Percentiles rank a stretch among this genome's conserved stretches.
Conservation (phyloP, 2,888 invertebrate genomes). For the Lepidocyrtoides sp. region DNA sequence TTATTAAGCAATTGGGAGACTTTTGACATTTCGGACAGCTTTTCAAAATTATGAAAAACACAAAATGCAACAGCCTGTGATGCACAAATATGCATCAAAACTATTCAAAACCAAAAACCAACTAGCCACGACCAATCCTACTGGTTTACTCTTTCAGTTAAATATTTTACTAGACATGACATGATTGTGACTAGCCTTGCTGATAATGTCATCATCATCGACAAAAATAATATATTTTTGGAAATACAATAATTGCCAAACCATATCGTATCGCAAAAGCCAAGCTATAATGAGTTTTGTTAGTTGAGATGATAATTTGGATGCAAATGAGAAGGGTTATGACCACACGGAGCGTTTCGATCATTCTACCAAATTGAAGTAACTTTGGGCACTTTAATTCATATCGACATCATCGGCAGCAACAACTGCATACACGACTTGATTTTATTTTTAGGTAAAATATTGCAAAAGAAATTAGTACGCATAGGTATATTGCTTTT, state of each 20-base stretch:
- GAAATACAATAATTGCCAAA: neutral
- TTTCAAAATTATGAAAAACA: neutral
- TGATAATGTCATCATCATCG: slow-evolving; percentile 20
- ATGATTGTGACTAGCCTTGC: neutral
- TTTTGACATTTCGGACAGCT: slow-evolving; percentile 23
- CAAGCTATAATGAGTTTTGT: slow-evolving; percentile 11
- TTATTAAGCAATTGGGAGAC: slow-evolving; percentile 3
- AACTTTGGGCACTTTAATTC: slow-evolving; percentile 24
- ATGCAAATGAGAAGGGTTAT: neutral
- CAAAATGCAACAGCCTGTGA: neutral
- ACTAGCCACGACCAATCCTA: neutral
- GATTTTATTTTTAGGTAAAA: neutral
- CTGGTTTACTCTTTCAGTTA: neutral
- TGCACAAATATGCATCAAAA: neutral
- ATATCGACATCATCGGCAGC: slow-evolving; percentile 9
- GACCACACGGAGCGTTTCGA: neutral
- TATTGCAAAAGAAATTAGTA: too few relatives aligned
- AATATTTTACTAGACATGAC: neutral
- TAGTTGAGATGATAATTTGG: slow-evolving; percentile 28
- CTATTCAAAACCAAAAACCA: too few relatives aligned
- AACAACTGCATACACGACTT: neutral
- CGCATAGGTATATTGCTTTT: too few relatives aligned
- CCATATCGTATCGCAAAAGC: neutral
- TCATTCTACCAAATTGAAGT: neutral
- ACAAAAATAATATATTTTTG: slow-evolving; percentile 26